These are phyloP conservation scores for Halcyon senegalensis DNA, from an alignment of 2,113 vertebrate species.

Conservation along the genomic window DNA sequence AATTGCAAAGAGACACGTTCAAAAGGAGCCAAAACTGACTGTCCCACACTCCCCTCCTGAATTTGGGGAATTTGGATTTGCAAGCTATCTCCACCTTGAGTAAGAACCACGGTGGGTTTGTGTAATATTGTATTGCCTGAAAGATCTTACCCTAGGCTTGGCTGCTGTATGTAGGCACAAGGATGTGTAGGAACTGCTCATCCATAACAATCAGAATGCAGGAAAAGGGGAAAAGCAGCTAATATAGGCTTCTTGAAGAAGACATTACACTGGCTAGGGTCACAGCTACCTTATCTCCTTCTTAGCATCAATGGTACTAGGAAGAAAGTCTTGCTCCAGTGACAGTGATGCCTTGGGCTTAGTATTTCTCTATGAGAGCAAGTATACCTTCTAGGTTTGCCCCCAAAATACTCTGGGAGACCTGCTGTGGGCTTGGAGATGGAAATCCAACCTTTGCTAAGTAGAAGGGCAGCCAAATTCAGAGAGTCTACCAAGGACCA, in stretches of 20 bases:
- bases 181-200: neutral
- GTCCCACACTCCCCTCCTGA: rapidly evolving
- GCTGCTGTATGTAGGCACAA: neutral
- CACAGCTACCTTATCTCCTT: neutral
- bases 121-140: neutral
- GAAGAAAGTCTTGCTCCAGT: neutral
- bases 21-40: neutral
- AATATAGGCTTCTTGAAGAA: neutral
- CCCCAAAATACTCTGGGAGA: neutral
- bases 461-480: neutral
- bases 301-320: neutral
- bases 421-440: neutral
- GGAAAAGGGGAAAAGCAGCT: neutral
- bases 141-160: neutral
- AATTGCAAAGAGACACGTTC: neutral
- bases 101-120: neutral
- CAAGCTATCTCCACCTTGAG: neutral
- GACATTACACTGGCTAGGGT: neutral
- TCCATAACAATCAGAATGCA: neutral
- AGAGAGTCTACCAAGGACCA: neutral
- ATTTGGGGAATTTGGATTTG: neutral
- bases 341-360: neutral
- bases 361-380: neutral
- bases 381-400: neutral
- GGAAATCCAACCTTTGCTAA: neutral